Percentiles rank a stretch among this genome's conserved stretches.
phyloP scores from a whole-genome alignment of 2,797 vertebrate species.

The Gymnothorax reevesii region DNA sequence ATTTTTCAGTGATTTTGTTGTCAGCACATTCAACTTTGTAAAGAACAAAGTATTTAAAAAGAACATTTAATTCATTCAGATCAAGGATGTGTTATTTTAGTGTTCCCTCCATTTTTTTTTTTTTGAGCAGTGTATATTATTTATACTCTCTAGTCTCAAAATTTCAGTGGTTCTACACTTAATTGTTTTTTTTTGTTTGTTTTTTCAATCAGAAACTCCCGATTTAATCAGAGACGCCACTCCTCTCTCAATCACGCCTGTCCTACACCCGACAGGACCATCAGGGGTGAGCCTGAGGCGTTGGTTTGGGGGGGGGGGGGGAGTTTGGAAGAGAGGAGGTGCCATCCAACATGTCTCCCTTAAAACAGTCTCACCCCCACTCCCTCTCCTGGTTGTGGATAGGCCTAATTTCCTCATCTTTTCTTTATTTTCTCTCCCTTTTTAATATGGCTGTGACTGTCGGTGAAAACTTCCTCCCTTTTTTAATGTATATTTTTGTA shows the following conservation, averaged over 20 bases:
- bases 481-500: background rate
- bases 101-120: no score
- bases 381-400: slow-evolving; percentile 1
- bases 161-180: no score
- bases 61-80: no score
- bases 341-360: background rate
- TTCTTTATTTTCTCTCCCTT: background rate
- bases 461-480: slow-evolving; percentile 8
- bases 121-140: no score
- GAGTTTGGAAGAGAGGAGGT: background rate
- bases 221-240: background rate
- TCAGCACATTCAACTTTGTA: no score
- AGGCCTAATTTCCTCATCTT: slow-evolving; percentile 19
- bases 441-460: background rate
- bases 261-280: background rate
- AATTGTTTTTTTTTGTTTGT: no score
- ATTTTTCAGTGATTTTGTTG: no score
- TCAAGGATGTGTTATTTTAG: no score
- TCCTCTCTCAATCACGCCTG: background rate
- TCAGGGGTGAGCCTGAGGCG: background rate
- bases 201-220: background rate
- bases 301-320: background rate
- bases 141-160: no score
- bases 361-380: background rate
- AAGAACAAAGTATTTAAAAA: no score